A percentile compares a stretch with the other conserved stretches of the same genome.
Evolutionary conservation across 2,797 vertebrate species (phyloP).

Genomic region (Hemibagrus guttatus): DNA sequence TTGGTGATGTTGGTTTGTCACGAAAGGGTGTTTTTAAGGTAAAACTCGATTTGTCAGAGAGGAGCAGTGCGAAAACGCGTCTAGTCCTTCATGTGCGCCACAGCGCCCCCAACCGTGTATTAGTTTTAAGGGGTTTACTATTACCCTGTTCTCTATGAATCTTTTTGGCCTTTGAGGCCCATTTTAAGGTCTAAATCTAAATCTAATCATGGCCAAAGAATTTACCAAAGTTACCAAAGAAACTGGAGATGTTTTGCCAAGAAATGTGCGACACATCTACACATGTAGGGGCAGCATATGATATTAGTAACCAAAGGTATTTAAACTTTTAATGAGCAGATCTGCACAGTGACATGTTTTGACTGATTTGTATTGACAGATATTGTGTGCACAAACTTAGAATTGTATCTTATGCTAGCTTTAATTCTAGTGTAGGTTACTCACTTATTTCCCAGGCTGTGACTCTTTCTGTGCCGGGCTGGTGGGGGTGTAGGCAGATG

Average conservation of each 20-base stretch:
- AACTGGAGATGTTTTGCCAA: background rate
- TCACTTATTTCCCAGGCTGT: conserved; percentile 96
- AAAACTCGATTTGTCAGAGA: too few relatives aligned
- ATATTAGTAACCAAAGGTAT: background rate
- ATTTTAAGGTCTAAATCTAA: background rate
- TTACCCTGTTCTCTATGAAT: too few relatives aligned
- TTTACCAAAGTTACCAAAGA: too few relatives aligned
- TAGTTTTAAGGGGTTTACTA: background rate
- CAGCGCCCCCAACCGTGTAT: too few relatives aligned
- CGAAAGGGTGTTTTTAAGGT: too few relatives aligned
- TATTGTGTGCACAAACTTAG: background rate
- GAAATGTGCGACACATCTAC: background rate
- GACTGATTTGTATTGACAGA: background rate
- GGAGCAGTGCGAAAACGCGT: too few relatives aligned
- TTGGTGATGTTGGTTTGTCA: too few relatives aligned
- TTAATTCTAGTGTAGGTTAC: conserved; percentile 56
- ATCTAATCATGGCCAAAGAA: background rate
- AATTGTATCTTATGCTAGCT: background rate
- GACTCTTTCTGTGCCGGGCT: conserved; percentile 93
- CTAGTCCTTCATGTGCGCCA: too few relatives aligned
- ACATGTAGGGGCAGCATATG: too few relatives aligned
- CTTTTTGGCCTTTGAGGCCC: background rate
- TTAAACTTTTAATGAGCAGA: background rate
- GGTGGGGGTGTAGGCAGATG: conserved; percentile 86
- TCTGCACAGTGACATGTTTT: background rate